Evolutionary conservation across 2,797 vertebrate genomes (phyloP), one percentile per base, ranked within the genome.

Genomic region (Acestrorhynchus altus): DNA sequence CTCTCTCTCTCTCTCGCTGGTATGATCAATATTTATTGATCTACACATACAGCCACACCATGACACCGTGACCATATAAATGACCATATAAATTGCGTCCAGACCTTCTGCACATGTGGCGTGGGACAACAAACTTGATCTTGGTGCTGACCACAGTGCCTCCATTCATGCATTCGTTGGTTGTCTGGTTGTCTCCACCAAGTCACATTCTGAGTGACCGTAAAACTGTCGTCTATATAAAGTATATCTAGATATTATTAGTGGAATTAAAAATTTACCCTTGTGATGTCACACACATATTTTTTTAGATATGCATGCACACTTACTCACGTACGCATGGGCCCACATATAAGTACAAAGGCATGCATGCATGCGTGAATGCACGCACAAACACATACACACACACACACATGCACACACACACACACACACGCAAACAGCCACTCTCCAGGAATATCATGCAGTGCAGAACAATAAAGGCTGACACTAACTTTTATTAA

Each of bases 401-500:
- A 39, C 28, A 42, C 46, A 61, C 65, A 6, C 15, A 7, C 16
- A 18, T 4, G 26, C 66, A 44, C 0, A 8, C 59, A 61, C 59
- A 15, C 11, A 35, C 31, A 28, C 31, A 18, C 16, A 35, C n/a
- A 20, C 49, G 8, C 31, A 2, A 2, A 35, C 13, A 28, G 24
- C 9, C 56, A 28, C 9, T 63, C 60, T 26, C 64, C 64, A 66
- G 64, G 40, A 47, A 66, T 60, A 60, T 35, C 57, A 31, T 15
- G 18, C 64, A 11, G 11, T 2, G 22, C 64, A 66, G 64, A 66
- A 66, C 64, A 66, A 66, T 46, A 66, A 35, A 46, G 42, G 22
- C 12, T 54, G 40, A 35, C 35, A 8, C 46, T 46, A 54, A 24
- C 73, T 64, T 31, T 74, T 80, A 80, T 75, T 65, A 71, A 80